phyloP scores from a whole-genome alignment of 2,888 invertebrate genomes.

The Schizaphis graminum region DNA sequence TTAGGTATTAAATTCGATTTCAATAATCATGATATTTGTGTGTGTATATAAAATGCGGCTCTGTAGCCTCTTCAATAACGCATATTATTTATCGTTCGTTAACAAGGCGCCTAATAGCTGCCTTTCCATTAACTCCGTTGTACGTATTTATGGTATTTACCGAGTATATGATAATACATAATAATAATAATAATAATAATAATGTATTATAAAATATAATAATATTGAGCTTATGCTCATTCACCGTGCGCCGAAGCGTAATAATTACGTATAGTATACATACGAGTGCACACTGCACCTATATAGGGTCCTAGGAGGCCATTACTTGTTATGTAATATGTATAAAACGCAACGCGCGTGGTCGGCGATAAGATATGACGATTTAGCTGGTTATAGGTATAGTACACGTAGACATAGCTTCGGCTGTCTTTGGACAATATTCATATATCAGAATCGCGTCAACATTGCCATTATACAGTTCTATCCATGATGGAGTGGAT shows the following conservation, averaged over 20 bases:
- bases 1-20: background rate
- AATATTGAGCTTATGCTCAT: background rate
- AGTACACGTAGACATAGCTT: background rate
- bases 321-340: background rate
- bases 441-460: background rate
- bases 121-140: background rate
- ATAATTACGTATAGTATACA: background rate
- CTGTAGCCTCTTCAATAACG: background rate
- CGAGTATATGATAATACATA: background rate
- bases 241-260: background rate
- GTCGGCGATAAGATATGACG: background rate
- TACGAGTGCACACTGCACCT: background rate
- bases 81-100: background rate
- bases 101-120: background rate
- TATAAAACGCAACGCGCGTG: background rate
- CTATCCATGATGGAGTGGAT: too few relatives aligned
- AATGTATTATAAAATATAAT: background rate
- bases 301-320: background rate
- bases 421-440: background rate
- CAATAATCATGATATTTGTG: background rate
- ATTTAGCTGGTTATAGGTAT: background rate
- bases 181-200: background rate
- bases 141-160: background rate
- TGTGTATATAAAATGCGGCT: background rate
- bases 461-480: background rate